phyloP scores from a whole-genome alignment of 2,888 invertebrate species.

The Eupithecia vulgata region DNA sequence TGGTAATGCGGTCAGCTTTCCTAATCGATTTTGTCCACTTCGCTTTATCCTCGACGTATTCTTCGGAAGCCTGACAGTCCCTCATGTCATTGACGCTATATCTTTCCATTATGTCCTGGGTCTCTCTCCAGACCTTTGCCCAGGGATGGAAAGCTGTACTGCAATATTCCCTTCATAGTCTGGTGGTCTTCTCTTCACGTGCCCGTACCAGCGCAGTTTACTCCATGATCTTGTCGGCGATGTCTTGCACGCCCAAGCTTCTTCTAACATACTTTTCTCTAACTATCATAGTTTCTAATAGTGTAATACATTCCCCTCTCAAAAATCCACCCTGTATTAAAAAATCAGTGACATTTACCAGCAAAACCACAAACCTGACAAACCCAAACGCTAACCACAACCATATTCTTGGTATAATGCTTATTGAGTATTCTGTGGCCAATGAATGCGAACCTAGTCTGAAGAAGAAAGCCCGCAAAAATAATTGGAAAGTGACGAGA shows the following conservation, averaged over 20 bases:
- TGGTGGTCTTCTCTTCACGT: too few relatives aligned
- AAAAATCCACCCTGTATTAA: not conserved
- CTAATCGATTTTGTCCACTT: not conserved
- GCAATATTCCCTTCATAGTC: too few relatives aligned
- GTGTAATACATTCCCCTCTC: not conserved
- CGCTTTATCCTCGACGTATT: not conserved
- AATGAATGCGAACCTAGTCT: constrained; percentile 56
- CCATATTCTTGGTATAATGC: not conserved
- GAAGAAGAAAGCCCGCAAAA: constrained; percentile 80
- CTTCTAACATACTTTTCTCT: not conserved
- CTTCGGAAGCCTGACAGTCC: not conserved
- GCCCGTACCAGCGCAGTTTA: too few relatives aligned
- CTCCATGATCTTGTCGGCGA: too few relatives aligned
- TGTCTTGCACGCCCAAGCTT: too few relatives aligned
- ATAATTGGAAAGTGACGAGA: constrained; percentile 82
- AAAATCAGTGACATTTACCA: not conserved
- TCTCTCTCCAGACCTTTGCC: not conserved
- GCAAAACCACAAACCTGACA: not conserved
- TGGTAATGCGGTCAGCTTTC: not conserved
- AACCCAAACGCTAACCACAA: not conserved
- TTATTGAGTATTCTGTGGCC: constrained; percentile 27
- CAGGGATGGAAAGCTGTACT: not conserved
- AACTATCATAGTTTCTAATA: not conserved
- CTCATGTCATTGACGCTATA: not conserved
- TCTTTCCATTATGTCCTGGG: not conserved